These are phyloP conservation scores for Salvator merianae DNA, from an alignment of 2,113 vertebrate genomes.

Conservation along the genomic window DNA sequence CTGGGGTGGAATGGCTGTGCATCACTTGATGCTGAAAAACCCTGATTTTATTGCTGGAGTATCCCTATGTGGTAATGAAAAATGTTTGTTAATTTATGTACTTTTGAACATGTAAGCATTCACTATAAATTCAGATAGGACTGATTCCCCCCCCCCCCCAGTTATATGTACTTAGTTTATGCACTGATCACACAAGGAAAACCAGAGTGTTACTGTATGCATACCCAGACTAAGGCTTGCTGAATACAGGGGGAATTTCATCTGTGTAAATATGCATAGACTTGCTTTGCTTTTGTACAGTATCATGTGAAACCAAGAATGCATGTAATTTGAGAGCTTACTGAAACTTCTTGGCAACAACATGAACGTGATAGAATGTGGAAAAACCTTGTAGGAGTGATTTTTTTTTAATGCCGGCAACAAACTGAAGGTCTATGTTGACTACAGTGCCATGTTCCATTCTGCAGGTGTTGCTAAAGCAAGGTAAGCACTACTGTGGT, in stretches of 20 bases:
- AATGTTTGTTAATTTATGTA: slow-evolving; percentile 41
- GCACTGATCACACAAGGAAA: not conserved
- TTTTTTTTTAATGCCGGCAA: too few relatives aligned
- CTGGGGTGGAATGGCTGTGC: slow-evolving; percentile 89
- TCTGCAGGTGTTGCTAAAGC: too few relatives aligned
- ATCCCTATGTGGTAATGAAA: slow-evolving; percentile 85
- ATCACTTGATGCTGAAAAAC: slow-evolving; percentile 84
- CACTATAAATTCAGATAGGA: not conserved
- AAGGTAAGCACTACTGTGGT: too few relatives aligned
- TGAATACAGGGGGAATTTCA: not conserved
- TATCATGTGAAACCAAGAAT: not conserved
- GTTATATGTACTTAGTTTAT: not conserved
- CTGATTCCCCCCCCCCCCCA: slow-evolving; percentile 6
- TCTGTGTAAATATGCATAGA: not conserved
- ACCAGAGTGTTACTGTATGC: not conserved
- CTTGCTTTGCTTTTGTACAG: not conserved
- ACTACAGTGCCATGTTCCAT: too few relatives aligned
- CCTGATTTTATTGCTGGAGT: slow-evolving; percentile 85
- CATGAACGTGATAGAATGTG: not conserved
- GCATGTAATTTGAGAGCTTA: not conserved
- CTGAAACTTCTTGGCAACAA: not conserved
- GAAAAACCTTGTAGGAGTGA: too few relatives aligned
- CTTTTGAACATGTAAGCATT: slow-evolving; percentile 9
- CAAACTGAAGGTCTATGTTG: too few relatives aligned
- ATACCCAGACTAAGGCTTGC: not conserved